Percentiles rank a stretch among this genome's conserved stretches.
Evolutionary conservation across 2,113 vertebrate species (phyloP).

Genomic region (Myodes glareolus): DNA sequence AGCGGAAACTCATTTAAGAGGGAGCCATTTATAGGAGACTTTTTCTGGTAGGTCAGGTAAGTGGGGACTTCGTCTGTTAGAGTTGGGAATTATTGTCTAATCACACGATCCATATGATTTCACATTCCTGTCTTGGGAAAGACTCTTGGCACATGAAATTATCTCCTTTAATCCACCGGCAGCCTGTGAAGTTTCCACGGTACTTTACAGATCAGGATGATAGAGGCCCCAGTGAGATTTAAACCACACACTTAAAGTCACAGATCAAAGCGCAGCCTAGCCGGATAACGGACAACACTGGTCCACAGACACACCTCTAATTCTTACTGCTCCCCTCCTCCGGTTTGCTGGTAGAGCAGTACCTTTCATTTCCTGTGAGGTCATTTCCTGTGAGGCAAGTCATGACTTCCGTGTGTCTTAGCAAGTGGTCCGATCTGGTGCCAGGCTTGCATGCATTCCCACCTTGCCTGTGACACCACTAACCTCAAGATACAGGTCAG

Average conservation of each 20-base stretch:
- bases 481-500: not conserved
- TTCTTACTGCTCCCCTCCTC: not conserved
- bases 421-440: not conserved
- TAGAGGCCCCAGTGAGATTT: slow-evolving; percentile 23
- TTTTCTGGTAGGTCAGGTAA: not conserved
- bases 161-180: slow-evolving; percentile 46
- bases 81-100: not conserved
- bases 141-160: slow-evolving; percentile 18
- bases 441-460: not conserved
- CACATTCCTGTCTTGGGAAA: slow-evolving; percentile 5
- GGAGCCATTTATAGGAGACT: not conserved
- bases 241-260: not conserved
- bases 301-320: not conserved
- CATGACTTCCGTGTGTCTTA: not conserved
- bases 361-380: not conserved
- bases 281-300: not conserved
- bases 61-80: not conserved
- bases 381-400: not conserved
- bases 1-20: not conserved
- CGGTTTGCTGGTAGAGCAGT: not conserved
- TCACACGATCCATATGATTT: slow-evolving; percentile 5
- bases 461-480: not conserved
- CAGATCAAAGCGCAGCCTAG: not conserved
- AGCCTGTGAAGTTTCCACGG: slow-evolving; percentile 46
- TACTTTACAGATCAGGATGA: slow-evolving; percentile 60